Evolutionary conservation across 92 coral and sea anemone genomes (phyloP).

Genomic region (Porites divaricata): DNA sequence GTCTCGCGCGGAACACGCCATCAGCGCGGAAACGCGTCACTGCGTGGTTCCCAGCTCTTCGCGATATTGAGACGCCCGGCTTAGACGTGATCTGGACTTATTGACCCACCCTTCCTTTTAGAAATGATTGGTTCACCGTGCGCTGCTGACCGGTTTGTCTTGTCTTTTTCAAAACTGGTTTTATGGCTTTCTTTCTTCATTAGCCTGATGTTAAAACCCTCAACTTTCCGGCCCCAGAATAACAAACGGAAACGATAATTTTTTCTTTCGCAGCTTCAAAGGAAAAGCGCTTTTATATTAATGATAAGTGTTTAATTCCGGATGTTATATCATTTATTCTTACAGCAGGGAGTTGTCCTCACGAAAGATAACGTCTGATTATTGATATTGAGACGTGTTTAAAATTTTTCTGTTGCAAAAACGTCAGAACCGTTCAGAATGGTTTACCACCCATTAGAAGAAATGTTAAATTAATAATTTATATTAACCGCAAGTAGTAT

Average conservation of each 20-base stretch:
- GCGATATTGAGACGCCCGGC: background rate
- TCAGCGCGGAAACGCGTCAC: slow-evolving; percentile 7
- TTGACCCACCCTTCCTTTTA: background rate
- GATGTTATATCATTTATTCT: slow-evolving; percentile 16
- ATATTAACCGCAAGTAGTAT: too few relatives aligned
- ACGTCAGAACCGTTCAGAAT: background rate
- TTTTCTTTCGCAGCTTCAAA: background rate
- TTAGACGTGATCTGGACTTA: background rate
- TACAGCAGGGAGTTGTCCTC: slow-evolving; percentile 25
- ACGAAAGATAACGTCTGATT: background rate
- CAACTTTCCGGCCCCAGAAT: slow-evolving; percentile 2
- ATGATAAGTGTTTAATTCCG: slow-evolving; percentile 25
- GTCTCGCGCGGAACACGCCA: slow-evolving; percentile 13
- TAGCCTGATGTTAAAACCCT: background rate
- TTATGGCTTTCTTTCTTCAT: background rate
- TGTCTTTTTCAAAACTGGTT: background rate
- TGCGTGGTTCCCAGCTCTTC: background rate
- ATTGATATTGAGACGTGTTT: background rate
- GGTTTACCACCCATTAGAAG: background rate
- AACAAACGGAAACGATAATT: background rate
- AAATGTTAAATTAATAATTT: background rate
- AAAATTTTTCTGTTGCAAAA: background rate
- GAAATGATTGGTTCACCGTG: background rate
- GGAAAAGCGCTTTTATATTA: background rate
- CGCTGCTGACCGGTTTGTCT: too few relatives aligned